A percentile compares a stretch with the other conserved stretches of the same genome.
Conservation (phyloP, 2,888 invertebrate genomes). For the Stenichneumon culpator region DNA sequence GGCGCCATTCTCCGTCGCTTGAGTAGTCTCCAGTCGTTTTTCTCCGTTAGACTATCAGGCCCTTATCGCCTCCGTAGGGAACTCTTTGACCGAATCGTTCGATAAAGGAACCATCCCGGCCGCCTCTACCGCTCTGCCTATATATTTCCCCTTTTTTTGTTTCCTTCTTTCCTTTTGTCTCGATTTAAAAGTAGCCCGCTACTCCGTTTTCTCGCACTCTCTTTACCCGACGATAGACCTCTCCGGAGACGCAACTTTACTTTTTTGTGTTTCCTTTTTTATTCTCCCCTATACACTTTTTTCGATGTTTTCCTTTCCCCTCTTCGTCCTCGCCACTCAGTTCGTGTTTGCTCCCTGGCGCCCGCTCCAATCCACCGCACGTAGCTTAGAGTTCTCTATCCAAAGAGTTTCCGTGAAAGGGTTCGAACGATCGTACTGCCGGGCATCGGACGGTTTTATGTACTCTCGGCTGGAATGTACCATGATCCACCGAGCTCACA, state of each 20-base stretch:
- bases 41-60: slow-evolving; percentile 74
- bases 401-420: slow-evolving; percentile 54
- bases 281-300: slow-evolving; percentile 5
- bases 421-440: slow-evolving; percentile 53
- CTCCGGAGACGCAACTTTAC: slow-evolving; percentile 66
- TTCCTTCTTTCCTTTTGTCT: slow-evolving; percentile 69
- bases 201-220: slow-evolving; percentile 63
- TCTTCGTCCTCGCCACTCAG: neutral
- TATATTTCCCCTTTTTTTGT: slow-evolving; percentile 58
- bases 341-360: slow-evolving; percentile 22
- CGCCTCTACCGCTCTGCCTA: slow-evolving; percentile 59
- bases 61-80: slow-evolving; percentile 81
- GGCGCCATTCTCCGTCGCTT: slow-evolving; percentile 38
- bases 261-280: slow-evolving; percentile 49
- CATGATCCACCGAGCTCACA: slow-evolving; percentile 5
- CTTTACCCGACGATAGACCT: slow-evolving; percentile 73
- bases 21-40: slow-evolving; percentile 64
- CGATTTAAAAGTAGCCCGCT: slow-evolving; percentile 77
- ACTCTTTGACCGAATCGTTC: slow-evolving; percentile 82
- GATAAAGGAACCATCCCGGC: slow-evolving; percentile 80
- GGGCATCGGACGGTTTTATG: slow-evolving; percentile 57
- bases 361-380: slow-evolving; percentile 48
- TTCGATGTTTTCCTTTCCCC: slow-evolving; percentile 44
- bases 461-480: slow-evolving; percentile 7
- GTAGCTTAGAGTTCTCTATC: slow-evolving; percentile 1